A percentile compares a stretch with the other conserved stretches of the same genome.
These are phyloP conservation scores for Pelodytes ibericus DNA, from an alignment of 2,797 vertebrate genomes.

Conservation along the genomic window DNA sequence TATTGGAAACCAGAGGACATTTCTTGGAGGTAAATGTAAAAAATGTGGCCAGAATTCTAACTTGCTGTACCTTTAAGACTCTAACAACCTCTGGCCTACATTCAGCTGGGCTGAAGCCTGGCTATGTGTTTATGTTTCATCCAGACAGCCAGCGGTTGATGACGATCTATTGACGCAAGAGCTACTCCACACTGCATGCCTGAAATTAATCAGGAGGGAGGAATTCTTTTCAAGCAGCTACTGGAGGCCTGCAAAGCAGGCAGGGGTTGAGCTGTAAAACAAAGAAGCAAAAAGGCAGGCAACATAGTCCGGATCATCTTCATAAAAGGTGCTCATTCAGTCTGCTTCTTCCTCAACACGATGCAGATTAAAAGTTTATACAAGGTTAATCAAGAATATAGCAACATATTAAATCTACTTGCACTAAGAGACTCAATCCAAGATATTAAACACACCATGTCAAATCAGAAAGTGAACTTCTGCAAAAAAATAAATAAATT, in stretches of 20 bases:
- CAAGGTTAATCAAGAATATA: conserved; percentile 22
- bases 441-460: too few relatives aligned
- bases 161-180: conserved; percentile 74
- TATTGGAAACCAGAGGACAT: background rate
- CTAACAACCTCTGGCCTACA: conserved; percentile 62
- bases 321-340: background rate
- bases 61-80: conserved; percentile 49
- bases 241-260: conserved; percentile 48
- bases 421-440: too few relatives aligned
- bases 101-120: conserved; percentile 55
- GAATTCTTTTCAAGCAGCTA: conserved; percentile 66
- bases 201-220: conserved; percentile 68
- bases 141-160: conserved; percentile 64
- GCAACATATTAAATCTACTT: conserved; percentile 3
- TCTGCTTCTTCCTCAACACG: background rate
- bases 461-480: too few relatives aligned
- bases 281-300: conserved; percentile 19
- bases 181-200: conserved; percentile 63
- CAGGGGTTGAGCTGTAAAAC: conserved; percentile 23
- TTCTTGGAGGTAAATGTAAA: background rate
- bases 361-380: background rate
- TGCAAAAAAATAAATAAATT: too few relatives aligned
- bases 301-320: conserved; percentile 12
- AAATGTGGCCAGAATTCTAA: conserved; percentile 11
- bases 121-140: conserved; percentile 65